A percentile compares a stretch with the other conserved stretches of the same genome.
Conservation (phyloP, 2,888 invertebrate genomes). For the Sylvicola cinctus region DNA sequence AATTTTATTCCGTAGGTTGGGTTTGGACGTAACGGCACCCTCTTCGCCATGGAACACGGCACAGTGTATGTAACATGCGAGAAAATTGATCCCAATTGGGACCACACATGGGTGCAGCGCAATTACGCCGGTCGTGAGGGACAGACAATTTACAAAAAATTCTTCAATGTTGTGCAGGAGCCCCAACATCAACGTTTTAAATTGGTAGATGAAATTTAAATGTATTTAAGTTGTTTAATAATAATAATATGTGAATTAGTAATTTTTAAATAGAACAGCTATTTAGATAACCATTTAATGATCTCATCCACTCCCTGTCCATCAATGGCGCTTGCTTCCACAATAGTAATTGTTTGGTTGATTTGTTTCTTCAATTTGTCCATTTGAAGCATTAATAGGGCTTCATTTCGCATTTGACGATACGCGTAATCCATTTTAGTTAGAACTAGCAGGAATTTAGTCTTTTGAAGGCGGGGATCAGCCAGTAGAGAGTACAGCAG, state of each 20-base stretch:
- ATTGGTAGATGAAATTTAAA: conserved; percentile 49
- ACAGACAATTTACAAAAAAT: conserved; percentile 58
- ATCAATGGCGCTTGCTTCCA: conserved; percentile 55
- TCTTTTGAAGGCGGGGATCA: conserved; percentile 42
- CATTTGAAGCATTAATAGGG: conserved; percentile 61
- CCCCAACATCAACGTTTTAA: conserved; percentile 61
- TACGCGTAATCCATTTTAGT: conserved; percentile 75
- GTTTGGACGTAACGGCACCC: conserved; percentile 52
- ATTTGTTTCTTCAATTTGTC: conserved; percentile 46
- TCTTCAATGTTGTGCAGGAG: conserved; percentile 62
- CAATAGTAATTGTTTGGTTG: conserved; percentile 39
- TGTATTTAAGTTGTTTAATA: neutral
- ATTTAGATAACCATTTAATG: conserved; percentile 31
- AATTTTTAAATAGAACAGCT: too few relatives aligned
- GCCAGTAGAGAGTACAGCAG: conserved; percentile 56
- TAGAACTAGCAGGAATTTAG: conserved; percentile 50
- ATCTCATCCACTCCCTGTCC: conserved; percentile 48
- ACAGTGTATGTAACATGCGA: conserved; percentile 66
- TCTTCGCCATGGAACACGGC: conserved; percentile 64
- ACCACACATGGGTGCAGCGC: conserved; percentile 49
- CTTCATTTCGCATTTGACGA: conserved; percentile 71
- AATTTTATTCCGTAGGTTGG: conserved; percentile 41
- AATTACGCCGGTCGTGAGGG: conserved; percentile 40
- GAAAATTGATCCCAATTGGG: conserved; percentile 55
- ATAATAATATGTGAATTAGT: conserved; percentile 11